These are phyloP conservation scores for Rhabdomys pumilio DNA, from an alignment of 2,797 vertebrate species.

Conservation along the genomic window DNA sequence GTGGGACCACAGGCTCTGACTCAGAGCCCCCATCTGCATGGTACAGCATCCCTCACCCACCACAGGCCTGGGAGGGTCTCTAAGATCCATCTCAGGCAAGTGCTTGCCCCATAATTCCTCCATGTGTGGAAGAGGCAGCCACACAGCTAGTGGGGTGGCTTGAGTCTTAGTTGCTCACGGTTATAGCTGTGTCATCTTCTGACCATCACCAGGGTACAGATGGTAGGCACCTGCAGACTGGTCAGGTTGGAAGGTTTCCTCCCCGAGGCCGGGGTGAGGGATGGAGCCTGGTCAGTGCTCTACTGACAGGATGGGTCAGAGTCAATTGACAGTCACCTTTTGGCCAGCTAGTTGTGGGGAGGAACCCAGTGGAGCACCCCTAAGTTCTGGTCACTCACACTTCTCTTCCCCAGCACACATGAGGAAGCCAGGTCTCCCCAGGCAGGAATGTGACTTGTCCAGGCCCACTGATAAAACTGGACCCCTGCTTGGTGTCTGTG, in stretches of 20 bases:
- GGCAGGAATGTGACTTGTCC: not conserved
- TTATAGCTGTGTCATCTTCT: not conserved
- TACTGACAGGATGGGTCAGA: not conserved
- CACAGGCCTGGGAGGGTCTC: not conserved
- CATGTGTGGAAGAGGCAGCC: not conserved
- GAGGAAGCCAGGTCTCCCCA: not conserved
- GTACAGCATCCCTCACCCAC: too few species aligned
- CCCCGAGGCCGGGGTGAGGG: not conserved
- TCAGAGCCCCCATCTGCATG: not conserved
- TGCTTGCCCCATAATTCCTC: fast-evolving
- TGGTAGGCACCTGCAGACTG: not conserved
- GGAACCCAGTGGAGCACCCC: not conserved
- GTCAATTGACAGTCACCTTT: not conserved
- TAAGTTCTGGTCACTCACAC: too few species aligned
- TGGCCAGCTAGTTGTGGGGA: not conserved
- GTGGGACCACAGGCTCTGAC: not conserved
- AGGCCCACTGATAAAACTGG: not conserved
- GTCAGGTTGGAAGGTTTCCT: not conserved
- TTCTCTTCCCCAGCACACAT: not conserved
- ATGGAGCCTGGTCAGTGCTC: not conserved
- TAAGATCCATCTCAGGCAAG: not conserved
- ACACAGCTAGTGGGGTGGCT: not conserved
- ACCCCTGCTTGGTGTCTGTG: not conserved
- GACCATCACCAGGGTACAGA: not conserved
- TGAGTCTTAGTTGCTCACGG: not conserved